Evolutionary conservation across 2,113 vertebrate species (phyloP).

Genomic region (Poicephalus gulielmi): DNA sequence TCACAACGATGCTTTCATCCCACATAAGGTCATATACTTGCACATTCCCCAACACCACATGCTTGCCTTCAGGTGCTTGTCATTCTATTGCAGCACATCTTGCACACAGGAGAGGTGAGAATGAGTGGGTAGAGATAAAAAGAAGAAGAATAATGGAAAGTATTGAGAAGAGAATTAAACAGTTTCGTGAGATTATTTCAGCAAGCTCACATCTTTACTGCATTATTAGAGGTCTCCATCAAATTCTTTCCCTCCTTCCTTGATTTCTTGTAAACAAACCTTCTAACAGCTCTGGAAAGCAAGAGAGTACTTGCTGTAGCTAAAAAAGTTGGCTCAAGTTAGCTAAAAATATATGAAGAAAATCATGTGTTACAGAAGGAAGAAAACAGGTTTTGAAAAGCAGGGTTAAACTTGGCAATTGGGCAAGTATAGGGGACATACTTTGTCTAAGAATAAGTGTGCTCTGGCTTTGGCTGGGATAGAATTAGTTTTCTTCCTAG

Average conservation of each 20-base stretch:
- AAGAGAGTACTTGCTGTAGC: neutral
- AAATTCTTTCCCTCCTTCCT: neutral
- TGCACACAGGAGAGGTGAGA: neutral
- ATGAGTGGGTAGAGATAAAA: neutral
- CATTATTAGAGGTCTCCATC: neutral
- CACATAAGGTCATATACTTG: neutral
- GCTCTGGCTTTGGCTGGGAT: neutral
- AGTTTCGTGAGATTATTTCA: neutral
- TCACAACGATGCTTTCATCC: fast-evolving
- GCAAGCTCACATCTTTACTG: neutral
- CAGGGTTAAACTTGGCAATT: neutral
- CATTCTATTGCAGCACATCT: neutral
- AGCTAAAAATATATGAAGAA: neutral
- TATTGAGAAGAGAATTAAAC: neutral
- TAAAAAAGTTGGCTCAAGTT: neutral
- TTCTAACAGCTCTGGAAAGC: neutral
- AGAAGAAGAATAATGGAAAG: neutral
- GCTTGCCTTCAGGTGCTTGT: neutral
- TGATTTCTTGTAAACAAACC: neutral
- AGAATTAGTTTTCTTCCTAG: neutral
- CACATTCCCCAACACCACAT: fast-evolving
- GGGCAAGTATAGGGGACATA: neutral
- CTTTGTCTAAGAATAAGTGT: neutral
- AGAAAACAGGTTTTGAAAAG: neutral
- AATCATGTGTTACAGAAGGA: neutral